Percentiles rank a stretch among this genome's conserved stretches.
Evolutionary conservation across 2,888 invertebrate genomes (phyloP).

Genomic region (Amitus sp.): DNA sequence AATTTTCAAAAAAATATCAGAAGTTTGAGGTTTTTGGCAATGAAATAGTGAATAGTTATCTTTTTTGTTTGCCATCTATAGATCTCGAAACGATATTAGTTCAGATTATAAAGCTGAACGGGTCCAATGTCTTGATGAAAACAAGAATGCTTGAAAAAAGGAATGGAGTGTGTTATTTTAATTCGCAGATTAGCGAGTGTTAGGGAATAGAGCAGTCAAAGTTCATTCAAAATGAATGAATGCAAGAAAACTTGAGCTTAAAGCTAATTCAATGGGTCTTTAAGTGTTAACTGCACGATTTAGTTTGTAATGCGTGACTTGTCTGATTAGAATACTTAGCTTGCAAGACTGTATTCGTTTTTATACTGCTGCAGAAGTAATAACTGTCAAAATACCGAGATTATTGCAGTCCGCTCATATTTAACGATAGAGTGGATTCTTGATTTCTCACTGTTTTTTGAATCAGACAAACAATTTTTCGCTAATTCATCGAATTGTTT

Average conservation of each 20-base stretch:
- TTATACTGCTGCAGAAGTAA: conserved; percentile 94
- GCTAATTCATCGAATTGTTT: neutral
- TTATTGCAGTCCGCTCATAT: conserved; percentile 90
- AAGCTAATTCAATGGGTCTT: conserved; percentile 86
- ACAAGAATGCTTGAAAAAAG: no score
- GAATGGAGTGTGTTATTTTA: neutral
- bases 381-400: conserved; percentile 82
- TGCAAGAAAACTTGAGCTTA: conserved; percentile 80
- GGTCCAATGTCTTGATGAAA: no score
- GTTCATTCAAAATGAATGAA: conserved; percentile 91
- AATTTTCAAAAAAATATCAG: no score
- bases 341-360: conserved; percentile 85
- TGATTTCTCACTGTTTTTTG: no score
- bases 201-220: conserved; percentile 81
- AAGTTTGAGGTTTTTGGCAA: no score
- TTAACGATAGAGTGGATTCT: conserved; percentile 85
- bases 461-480: no score
- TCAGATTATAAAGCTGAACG: no score
- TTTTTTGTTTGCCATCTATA: no score
- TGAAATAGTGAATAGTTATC: no score
- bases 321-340: conserved; percentile 85
- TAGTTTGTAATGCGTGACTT: conserved; percentile 85
- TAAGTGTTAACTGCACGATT: conserved; percentile 77
- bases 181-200: conserved; percentile 78
- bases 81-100: no score